Conservation (phyloP, 2,113 vertebrate genomes). For the Synchiropus splendidus region DNA sequence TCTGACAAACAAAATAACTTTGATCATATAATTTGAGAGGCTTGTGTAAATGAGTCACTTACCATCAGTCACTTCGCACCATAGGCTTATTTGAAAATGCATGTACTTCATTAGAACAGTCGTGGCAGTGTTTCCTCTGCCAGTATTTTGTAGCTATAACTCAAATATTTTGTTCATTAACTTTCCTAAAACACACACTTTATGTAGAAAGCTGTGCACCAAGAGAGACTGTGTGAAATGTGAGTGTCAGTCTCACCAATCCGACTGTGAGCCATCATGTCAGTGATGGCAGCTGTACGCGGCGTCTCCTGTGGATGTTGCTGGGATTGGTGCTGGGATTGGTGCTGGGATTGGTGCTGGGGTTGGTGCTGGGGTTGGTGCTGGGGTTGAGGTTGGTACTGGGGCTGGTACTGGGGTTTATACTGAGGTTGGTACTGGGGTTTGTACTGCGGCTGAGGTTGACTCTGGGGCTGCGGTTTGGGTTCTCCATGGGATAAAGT, state of each 20-base stretch:
- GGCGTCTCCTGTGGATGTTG: constrained; percentile 24
- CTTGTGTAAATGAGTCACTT: too few relatives aligned
- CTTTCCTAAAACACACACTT: too few relatives aligned
- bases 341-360: constrained; percentile 37
- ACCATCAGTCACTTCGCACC: too few relatives aligned
- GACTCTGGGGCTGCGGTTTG: constrained; percentile 64
- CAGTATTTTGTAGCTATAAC: too few relatives aligned
- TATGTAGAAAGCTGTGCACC: too few relatives aligned
- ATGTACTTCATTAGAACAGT: too few relatives aligned
- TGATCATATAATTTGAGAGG: too few relatives aligned
- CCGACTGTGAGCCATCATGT: constrained; percentile 61
- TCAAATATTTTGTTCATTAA: too few relatives aligned
- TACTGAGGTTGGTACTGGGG: constrained; percentile 47
- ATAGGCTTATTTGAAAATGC: too few relatives aligned
- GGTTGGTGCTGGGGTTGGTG: constrained; percentile 45
- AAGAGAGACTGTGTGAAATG: too few relatives aligned
- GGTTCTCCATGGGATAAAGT: constrained; percentile 92
- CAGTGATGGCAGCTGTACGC: constrained; percentile 24
- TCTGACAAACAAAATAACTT: too few relatives aligned
- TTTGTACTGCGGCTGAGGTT: constrained; percentile 48
- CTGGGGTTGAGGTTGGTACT: constrained; percentile 30
- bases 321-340: constrained; percentile 54
- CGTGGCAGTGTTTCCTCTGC: too few relatives aligned
- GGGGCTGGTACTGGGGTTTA: constrained; percentile 56
- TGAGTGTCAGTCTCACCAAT: constrained; percentile 71